Conservation (phyloP, 2,888 invertebrate genomes). For the Lasius fuliginosus region DNA sequence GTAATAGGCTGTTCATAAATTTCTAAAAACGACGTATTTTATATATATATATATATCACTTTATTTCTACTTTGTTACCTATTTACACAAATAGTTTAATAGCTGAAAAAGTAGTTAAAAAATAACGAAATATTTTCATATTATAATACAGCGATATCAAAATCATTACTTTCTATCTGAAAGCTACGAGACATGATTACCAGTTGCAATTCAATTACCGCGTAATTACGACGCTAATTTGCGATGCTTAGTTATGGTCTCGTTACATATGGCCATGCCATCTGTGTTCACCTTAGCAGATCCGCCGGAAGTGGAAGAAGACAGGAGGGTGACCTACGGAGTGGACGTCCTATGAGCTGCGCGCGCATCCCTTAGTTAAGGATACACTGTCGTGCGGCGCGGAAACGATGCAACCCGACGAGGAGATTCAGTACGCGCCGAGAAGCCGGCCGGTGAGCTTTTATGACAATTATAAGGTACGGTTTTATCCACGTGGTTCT, state of each 20-base stretch:
- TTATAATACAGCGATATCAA: not conserved
- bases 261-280: slow-evolving; percentile 3
- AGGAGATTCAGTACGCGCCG: slow-evolving; percentile 82
- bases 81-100: not conserved
- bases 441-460: slow-evolving; percentile 86
- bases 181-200: not conserved
- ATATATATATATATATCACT: not conserved
- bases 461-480: slow-evolving; percentile 86
- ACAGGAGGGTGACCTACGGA: slow-evolving; percentile 61
- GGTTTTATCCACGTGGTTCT: slow-evolving; percentile 60
- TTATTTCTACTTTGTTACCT: not conserved
- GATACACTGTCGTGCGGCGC: slow-evolving; percentile 53
- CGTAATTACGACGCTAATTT: slow-evolving; percentile 1
- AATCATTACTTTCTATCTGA: not conserved
- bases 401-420: slow-evolving; percentile 77
- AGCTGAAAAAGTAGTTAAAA: not conserved
- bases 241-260: not conserved
- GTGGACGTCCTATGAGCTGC: slow-evolving; percentile 75
- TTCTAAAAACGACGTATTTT: not conserved
- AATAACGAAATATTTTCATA: not conserved
- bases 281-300: slow-evolving; percentile 27
- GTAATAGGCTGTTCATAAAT: not conserved
- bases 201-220: slow-evolving; percentile 11
- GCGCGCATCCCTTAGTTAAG: slow-evolving; percentile 77
- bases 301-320: slow-evolving; percentile 71